Percentiles rank a stretch among this genome's conserved stretches.
Conservation (phyloP, 1,140 invertebrate species). For the Zaprionus ornatus region DNA sequence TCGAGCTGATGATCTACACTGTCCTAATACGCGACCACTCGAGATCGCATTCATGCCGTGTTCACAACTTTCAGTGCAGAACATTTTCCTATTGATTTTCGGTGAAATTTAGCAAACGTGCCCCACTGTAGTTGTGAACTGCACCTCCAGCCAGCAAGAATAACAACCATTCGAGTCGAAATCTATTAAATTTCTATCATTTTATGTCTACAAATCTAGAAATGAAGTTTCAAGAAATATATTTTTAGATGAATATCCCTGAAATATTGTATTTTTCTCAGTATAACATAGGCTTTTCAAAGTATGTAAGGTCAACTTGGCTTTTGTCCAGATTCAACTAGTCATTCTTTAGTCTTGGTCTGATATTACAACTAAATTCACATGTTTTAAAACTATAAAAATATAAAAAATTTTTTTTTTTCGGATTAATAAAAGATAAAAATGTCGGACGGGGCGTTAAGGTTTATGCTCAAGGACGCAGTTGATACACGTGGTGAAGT, state of each 20-base stretch:
- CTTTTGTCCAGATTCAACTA: neutral
- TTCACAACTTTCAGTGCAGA: slow-evolving; percentile 61
- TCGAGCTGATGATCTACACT: neutral
- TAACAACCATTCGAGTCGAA: neutral
- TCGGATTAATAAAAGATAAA: slow-evolving; percentile 21
- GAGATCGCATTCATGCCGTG: slow-evolving; percentile 40
- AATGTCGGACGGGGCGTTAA: slow-evolving; percentile 24
- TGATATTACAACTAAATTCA: neutral
- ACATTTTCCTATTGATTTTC: slow-evolving; percentile 36
- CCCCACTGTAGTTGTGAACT: slow-evolving; percentile 9
- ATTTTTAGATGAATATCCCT: neutral
- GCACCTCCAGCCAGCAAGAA: slow-evolving; percentile 8
- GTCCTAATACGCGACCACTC: neutral
- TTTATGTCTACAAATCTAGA: slow-evolving; percentile 4
- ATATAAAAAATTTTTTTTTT: slow-evolving; percentile 23
- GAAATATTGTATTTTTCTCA: neutral
- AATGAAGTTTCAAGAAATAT: neutral
- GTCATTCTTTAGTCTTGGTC: neutral
- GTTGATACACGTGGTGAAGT: neutral
- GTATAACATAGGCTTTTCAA: neutral
- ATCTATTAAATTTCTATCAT: slow-evolving; percentile 46
- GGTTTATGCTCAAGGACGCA: neutral
- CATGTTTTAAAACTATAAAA: neutral
- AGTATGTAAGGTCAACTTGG: neutral
- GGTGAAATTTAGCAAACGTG: neutral